phyloP scores from a whole-genome alignment of 2,888 invertebrate species.

The Polietes domitor region DNA sequence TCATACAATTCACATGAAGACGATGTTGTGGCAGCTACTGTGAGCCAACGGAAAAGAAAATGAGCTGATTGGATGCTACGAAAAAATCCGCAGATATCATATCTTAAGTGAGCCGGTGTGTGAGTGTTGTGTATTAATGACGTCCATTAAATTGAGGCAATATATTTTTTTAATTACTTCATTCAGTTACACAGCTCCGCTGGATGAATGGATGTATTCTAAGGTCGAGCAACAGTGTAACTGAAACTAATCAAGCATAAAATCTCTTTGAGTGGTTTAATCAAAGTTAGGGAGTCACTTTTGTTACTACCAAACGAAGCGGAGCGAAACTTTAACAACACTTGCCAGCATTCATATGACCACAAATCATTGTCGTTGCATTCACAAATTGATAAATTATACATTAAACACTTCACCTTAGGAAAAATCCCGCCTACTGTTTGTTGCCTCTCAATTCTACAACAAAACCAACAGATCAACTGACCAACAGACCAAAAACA shows the following conservation, averaged over 20 bases:
- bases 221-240: too few relatives aligned
- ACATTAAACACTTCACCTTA: constrained; percentile 67
- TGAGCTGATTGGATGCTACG: not conserved
- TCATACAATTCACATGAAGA: too few relatives aligned
- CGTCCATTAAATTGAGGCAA: constrained; percentile 31
- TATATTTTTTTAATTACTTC: constrained; percentile 32
- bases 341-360: constrained; percentile 20
- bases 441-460: constrained; percentile 12
- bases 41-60: not conserved
- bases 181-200: not conserved
- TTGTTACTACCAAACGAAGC: not conserved
- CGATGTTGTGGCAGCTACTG: not conserved
- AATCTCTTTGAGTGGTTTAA: not conserved
- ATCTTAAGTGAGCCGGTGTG: not conserved
- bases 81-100: constrained; percentile 2
- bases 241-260: not conserved
- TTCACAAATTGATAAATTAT: constrained; percentile 65
- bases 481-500: constrained; percentile 5
- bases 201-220: too few relatives aligned
- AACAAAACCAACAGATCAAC: not conserved
- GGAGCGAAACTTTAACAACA: too few relatives aligned
- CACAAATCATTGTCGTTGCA: constrained; percentile 66
- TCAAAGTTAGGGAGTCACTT: not conserved
- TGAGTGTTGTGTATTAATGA: not conserved
- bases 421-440: constrained; percentile 67